Evolutionary conservation across 2,888 invertebrate species (phyloP).

Genomic region (Pachydiplax longipennis): DNA sequence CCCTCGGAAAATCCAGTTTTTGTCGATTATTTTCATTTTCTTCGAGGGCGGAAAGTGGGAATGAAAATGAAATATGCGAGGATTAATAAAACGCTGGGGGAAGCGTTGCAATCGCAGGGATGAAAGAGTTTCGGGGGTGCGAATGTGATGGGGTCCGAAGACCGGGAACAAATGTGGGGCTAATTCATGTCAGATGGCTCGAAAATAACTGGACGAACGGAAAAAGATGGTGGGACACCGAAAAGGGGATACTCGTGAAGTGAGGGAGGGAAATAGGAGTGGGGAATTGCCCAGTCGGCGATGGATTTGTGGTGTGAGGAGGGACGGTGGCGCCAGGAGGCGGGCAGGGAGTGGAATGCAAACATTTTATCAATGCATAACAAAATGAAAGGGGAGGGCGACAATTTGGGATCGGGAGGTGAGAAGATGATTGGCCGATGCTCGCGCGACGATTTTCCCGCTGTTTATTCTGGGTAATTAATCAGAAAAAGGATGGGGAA

Average conservation of each 20-base stretch:
- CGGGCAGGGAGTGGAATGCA: background rate
- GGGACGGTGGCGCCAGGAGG: background rate
- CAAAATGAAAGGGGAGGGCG: slow-evolving; percentile 7
- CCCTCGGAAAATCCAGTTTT: background rate
- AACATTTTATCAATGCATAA: slow-evolving; percentile 44
- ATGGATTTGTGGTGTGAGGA: background rate
- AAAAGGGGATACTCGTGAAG: background rate
- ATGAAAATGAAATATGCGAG: background rate
- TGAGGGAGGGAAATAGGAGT: background rate
- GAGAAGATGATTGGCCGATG: background rate
- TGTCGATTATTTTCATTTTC: background rate
- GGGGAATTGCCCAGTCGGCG: background rate
- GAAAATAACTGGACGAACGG: background rate
- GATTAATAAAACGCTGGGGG: background rate
- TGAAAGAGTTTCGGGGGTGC: background rate
- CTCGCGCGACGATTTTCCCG: background rate
- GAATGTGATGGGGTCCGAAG: background rate
- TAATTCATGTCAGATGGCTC: background rate
- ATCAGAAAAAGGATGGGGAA: background rate
- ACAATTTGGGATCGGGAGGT: background rate
- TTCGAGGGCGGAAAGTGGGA: background rate
- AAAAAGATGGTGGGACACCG: background rate
- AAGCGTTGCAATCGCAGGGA: background rate
- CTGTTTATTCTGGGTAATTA: slow-evolving; percentile 23
- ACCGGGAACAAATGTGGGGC: background rate